Evolutionary conservation across 1,140 invertebrate genomes (phyloP).

Genomic region (Drosophila biarmipes): DNA sequence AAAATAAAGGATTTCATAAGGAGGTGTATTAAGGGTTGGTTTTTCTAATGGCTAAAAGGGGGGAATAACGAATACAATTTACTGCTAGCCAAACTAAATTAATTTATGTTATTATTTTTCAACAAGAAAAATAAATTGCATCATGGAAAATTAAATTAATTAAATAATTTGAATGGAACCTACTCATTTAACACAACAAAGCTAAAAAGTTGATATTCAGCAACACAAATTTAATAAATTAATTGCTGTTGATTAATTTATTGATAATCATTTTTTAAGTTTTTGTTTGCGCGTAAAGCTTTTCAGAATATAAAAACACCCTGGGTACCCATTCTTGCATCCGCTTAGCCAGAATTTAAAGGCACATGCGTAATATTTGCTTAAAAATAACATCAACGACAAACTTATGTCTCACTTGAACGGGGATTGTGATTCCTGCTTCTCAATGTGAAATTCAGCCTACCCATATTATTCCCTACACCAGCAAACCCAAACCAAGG

Average conservation of each 20-base stretch:
- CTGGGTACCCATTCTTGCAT: background rate
- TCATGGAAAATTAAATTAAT: no score
- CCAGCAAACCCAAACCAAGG: constrained; percentile 38
- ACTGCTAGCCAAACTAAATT: background rate
- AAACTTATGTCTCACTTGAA: constrained; percentile 49
- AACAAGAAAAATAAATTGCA: no score
- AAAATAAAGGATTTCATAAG: background rate
- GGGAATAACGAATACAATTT: background rate
- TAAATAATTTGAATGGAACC: no score
- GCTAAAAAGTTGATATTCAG: no score
- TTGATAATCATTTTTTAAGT: no score
- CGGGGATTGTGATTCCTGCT: constrained; percentile 36
- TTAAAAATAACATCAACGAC: constrained; percentile 54
- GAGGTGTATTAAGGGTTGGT: background rate
- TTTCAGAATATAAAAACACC: background rate
- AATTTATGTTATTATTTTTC: background rate
- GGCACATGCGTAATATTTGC: constrained; percentile 62
- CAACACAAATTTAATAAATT: no score
- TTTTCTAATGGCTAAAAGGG: background rate
- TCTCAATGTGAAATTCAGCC: constrained; percentile 1
- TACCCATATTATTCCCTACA: background rate
- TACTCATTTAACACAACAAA: no score
- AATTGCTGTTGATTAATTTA: no score
- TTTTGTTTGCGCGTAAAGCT: no score
- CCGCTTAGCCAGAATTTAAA: background rate